Evolutionary conservation across 2,888 invertebrate species (phyloP).

Genomic region (Masnerella sp.): DNA sequence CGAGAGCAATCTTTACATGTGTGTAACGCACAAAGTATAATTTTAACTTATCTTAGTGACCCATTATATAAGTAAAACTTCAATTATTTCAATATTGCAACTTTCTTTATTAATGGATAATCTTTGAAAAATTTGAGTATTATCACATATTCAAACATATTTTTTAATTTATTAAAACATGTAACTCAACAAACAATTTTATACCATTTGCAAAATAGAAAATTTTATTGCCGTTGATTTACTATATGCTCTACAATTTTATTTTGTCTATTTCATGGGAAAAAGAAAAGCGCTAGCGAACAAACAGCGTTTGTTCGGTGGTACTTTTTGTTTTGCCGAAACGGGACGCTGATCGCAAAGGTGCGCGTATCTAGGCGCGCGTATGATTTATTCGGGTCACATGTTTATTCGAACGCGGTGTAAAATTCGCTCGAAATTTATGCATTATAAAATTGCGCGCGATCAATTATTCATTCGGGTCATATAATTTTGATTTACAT

Average conservation of each 20-base stretch:
- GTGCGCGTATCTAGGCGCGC: not conserved
- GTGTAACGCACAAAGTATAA: no score
- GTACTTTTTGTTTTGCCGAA: conserved; percentile 12
- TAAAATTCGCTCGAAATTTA: conserved; percentile 39
- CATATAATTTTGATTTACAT: conserved; percentile 49
- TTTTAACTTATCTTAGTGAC: no score
- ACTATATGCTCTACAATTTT: no score
- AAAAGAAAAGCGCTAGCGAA: not conserved
- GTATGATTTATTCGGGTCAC: conserved; percentile 39
- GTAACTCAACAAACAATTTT: no score
- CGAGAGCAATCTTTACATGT: no score
- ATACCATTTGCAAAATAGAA: no score
- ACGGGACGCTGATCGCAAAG: conserved; percentile 2
- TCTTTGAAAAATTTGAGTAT: no score
- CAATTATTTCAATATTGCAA: no score
- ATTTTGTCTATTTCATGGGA: not conserved
- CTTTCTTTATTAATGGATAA: no score
- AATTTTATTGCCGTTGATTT: not conserved
- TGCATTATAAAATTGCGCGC: conserved; percentile 45
- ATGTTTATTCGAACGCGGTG: conserved; percentile 38
- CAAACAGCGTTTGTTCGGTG: no score
- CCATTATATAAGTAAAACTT: not conserved
- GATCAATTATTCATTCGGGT: conserved; percentile 49
- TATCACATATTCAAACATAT: no score
- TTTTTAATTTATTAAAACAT: no score